Percentiles rank a stretch among this genome's conserved stretches.
Evolutionary conservation across 1,140 invertebrate genomes (phyloP).

Genomic region (Polypedilum vanderplanki): DNA sequence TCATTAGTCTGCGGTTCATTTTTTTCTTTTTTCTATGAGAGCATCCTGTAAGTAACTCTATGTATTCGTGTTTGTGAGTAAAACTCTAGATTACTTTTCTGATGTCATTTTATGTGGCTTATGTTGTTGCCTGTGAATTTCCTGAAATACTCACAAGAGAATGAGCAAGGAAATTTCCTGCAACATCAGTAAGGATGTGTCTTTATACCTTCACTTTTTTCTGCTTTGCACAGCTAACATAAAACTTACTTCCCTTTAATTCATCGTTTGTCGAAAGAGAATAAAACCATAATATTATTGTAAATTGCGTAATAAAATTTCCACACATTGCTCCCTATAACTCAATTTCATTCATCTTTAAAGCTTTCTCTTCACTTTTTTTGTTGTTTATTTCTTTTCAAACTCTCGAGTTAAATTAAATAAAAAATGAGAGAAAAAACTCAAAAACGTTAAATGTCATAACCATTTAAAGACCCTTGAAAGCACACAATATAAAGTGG

Average conservation of each 20-base stretch:
- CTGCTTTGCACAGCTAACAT: not conserved
- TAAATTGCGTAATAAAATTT: constrained; percentile 9
- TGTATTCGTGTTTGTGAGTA: not conserved
- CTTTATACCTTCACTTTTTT: not conserved
- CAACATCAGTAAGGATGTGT: constrained; percentile 25
- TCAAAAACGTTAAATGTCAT: constrained; percentile 8
- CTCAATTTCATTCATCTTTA: not conserved
- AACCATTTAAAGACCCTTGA: not conserved
- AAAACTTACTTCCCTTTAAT: too few relatives aligned
- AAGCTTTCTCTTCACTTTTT: not conserved
- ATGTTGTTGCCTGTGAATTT: constrained; percentile 20
- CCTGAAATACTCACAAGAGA: constrained; percentile 12
- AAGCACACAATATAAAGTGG: constrained; percentile 1
- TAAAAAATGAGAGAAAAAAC: not conserved
- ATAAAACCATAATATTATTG: too few relatives aligned
- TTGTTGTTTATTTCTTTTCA: not conserved
- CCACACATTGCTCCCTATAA: not conserved
- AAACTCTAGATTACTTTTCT: constrained; percentile 26
- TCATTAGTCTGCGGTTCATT: constrained; percentile 26
- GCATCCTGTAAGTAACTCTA: not conserved
- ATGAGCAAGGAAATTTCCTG: not conserved
- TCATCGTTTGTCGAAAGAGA: not conserved
- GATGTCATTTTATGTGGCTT: constrained; percentile 27
- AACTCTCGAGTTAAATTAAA: not conserved
- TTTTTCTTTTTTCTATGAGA: not conserved